Conservation (phyloP, 2,888 invertebrate species). For the Parapristionchus giblindavisi region DNA sequence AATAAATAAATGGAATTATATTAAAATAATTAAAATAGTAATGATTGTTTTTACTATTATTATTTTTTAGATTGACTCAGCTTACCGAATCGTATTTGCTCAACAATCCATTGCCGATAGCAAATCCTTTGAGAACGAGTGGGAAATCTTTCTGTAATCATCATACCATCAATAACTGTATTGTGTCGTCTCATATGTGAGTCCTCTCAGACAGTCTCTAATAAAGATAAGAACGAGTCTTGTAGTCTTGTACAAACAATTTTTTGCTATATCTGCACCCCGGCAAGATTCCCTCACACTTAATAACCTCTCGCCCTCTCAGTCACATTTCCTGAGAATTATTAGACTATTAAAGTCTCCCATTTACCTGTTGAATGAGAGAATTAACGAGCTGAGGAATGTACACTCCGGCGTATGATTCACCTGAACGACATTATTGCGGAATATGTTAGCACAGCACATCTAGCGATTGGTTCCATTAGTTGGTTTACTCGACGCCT, state of each 20-base stretch:
- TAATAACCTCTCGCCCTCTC: not conserved
- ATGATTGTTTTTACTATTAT: not conserved
- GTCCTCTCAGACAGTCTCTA: no score
- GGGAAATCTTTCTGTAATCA: constrained; percentile 39
- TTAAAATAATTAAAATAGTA: not conserved
- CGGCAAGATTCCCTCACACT: constrained; percentile 45
- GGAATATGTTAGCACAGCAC: no score
- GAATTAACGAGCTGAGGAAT: constrained; percentile 69
- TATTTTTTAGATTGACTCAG: constrained; percentile 40
- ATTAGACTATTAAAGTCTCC: no score
- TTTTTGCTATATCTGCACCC: no score
- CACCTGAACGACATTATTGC: constrained; percentile 24
- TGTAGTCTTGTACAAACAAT: no score
- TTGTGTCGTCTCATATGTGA: no score
- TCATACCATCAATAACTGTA: no score
- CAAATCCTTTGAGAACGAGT: constrained; percentile 63
- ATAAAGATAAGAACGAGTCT: no score
- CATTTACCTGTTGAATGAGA: constrained; percentile 36
- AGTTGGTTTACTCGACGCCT: no score
- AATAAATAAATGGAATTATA: not conserved
- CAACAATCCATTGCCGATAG: constrained; percentile 66
- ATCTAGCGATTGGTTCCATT: no score
- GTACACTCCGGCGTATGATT: constrained; percentile 70
- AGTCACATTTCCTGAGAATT: no score
- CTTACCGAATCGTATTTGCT: constrained; percentile 36